phyloP scores from a whole-genome alignment of 2,797 vertebrate species.

The Agapornis canus region DNA sequence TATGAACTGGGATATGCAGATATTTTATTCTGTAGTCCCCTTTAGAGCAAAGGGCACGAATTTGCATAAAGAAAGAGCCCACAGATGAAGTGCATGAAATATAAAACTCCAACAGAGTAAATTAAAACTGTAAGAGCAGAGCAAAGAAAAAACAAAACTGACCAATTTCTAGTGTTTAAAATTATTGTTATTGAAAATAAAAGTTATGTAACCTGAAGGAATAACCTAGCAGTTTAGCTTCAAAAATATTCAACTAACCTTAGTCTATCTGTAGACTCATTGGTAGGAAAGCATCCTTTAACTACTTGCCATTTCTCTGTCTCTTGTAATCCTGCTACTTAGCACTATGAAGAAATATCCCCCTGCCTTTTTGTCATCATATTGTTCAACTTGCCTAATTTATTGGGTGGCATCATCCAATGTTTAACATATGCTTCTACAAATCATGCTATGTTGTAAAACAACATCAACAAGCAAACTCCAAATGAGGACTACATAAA shows the following conservation, averaged over 20 bases:
- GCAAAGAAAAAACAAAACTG: background rate
- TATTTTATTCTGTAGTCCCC: background rate
- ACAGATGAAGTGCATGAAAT: background rate
- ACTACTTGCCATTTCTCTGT: background rate
- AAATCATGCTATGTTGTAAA: background rate
- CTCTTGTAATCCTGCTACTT: background rate
- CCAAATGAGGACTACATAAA: background rate
- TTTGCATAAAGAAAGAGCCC: conserved; percentile 4
- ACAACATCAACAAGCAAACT: background rate
- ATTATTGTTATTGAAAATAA: conserved; percentile 7
- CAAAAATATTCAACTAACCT: background rate
- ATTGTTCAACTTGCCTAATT: background rate
- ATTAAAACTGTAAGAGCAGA: background rate
- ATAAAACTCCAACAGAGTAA: background rate
- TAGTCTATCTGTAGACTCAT: background rate
- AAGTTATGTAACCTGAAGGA: background rate
- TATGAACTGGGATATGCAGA: background rate
- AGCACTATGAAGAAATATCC: background rate
- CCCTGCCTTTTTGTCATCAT: background rate
- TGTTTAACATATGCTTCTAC: background rate
- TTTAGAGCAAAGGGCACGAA: background rate
- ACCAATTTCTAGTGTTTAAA: background rate
- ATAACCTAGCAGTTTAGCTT: background rate
- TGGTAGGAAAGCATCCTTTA: background rate
- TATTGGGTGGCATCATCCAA: background rate